Conservation (phyloP, 2,888 invertebrate species). For the Euclidia mi region DNA sequence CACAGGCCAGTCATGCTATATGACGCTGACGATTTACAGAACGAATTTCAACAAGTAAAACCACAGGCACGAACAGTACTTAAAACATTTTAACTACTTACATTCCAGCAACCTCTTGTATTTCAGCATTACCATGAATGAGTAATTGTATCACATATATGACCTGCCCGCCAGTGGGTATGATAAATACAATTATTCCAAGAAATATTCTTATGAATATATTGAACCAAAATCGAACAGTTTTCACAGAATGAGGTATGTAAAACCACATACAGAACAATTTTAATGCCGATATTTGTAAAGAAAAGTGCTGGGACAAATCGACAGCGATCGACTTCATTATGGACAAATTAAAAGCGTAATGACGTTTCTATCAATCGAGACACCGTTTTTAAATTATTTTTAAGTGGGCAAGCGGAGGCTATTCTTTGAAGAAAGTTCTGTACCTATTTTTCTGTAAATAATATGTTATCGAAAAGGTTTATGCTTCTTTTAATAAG, state of each 20-base stretch:
- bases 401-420: conserved; percentile 19
- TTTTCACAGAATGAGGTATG: conserved; percentile 60
- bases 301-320: conserved; percentile 60
- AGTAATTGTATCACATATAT: conserved; percentile 62
- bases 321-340: conserved; percentile 59
- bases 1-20: too few species aligned
- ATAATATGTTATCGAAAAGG: too few species aligned
- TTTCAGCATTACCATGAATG: conserved; percentile 59
- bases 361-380: conserved; percentile 41
- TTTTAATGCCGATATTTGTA: conserved; percentile 65
- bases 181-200: conserved; percentile 54
- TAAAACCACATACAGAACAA: conserved; percentile 67
- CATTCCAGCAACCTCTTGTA: conserved; percentile 69
- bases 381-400: conserved; percentile 17
- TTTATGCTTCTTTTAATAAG: too few species aligned
- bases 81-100: conserved; percentile 52
- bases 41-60: too few species aligned
- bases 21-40: too few species aligned
- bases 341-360: conserved; percentile 45
- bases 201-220: conserved; percentile 54
- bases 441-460: conserved; percentile 24
- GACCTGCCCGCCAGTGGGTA: conserved; percentile 65
- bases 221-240: conserved; percentile 60
- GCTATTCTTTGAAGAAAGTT: conserved; percentile 18
- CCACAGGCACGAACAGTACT: too few species aligned